Base-by-base conservation (phyloP, 2,888 invertebrate species). In the Pseudoips prasinana region DNA sequence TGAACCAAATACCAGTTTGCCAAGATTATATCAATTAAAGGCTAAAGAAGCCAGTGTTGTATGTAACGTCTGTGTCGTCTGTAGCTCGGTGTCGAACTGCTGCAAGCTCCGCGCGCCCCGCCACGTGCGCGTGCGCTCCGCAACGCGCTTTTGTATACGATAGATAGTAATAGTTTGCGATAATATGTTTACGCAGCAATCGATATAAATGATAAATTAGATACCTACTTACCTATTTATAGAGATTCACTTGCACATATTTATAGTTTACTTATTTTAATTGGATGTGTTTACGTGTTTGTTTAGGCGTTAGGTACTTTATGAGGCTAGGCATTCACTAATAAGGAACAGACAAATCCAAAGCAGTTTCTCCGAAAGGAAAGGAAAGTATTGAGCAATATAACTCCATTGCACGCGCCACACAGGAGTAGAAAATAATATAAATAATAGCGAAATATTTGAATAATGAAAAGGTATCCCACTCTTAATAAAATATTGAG, bases 41-140 rank as follows among this genome's bases (percentile, higher is more conserved):
- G 18, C 28, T 43, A 33, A 46, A 41, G 18, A 47, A 37, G 36
- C 38, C 39, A 33, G 42, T 38, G 36, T 39, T 38, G 7, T 20
- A 20, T 33, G 30, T 49, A 53, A 34, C 42, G 40, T 42, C 29
- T 47, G 44, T 51, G 44, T 54, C 33, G 46, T 48, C 29, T 26
- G 47, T 47, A 55, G 50, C 51, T 39, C 46, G 24, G 43, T 37
- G 39, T 49, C 28, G 38, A 39, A 47, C 37, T 55, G 61, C 61
- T 62, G 61, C 61, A 62, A 62, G 61, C 62, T 62, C 61, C 29
- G n/a, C n/a, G n/a, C n/a, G n/a, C n/a, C n/a, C 24, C 8, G 9
- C 11, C 41, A 34, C 14, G 32, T 8, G 32, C 32, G 36, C 22
- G 8, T 24, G 20, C n/a, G n/a, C n/a, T 18, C 10, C 26, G 40